Conservation (phyloP, 2,888 invertebrate genomes). For the Icerya purchasi region DNA sequence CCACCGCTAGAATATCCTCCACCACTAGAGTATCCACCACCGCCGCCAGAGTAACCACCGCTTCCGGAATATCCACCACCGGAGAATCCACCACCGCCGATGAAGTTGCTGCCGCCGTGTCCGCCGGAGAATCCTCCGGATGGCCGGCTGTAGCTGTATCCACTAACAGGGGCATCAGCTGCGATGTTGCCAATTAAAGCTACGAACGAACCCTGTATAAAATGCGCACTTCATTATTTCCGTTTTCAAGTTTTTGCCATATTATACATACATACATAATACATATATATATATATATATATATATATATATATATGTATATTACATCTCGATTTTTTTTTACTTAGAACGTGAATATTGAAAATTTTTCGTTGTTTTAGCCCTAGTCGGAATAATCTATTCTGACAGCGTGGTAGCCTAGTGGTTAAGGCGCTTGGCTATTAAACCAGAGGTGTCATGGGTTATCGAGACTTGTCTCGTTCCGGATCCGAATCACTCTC, state of each 20-base stretch:
- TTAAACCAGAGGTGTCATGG: too few relatives aligned
- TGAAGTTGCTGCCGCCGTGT: slow-evolving; percentile 26
- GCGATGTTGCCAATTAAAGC: slow-evolving; percentile 16
- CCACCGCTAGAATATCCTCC: slow-evolving; percentile 28
- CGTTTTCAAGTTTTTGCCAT: too few relatives aligned
- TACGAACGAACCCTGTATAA: not conserved
- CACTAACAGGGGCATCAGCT: slow-evolving; percentile 25
- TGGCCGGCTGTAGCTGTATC: slow-evolving; percentile 53
- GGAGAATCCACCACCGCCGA: slow-evolving; percentile 22
- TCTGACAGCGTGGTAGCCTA: too few relatives aligned
- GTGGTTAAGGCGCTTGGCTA: too few relatives aligned
- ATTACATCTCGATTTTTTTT: too few relatives aligned
- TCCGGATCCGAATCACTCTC: too few relatives aligned
- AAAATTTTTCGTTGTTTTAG: too few relatives aligned
- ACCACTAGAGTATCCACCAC: slow-evolving; percentile 23
- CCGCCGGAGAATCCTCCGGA: slow-evolving; percentile 26
- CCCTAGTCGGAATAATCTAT: too few relatives aligned
- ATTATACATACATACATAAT: not conserved
- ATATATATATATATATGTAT: too few relatives aligned
- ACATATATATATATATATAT: not conserved
- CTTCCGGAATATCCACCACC: slow-evolving; percentile 24
- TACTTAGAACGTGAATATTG: too few relatives aligned
- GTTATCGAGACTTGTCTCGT: too few relatives aligned
- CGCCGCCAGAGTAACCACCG: slow-evolving; percentile 23
- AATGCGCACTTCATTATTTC: too few relatives aligned